Evolutionary conservation across 2,113 vertebrate species (phyloP).

Genomic region (Lota lota): DNA sequence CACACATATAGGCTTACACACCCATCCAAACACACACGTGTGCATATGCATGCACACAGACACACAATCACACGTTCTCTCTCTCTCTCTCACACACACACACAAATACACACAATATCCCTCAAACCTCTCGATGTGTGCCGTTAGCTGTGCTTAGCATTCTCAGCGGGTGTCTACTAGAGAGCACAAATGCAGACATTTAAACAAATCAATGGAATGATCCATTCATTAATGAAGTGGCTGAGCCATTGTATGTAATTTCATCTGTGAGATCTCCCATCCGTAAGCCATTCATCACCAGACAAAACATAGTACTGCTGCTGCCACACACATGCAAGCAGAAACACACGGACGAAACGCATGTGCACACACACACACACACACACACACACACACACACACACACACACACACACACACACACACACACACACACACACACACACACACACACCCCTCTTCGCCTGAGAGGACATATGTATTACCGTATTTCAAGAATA

Average conservation of each 20-base stretch:
- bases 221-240: constrained; percentile 33
- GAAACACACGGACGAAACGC: no score
- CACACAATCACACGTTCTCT: neutral
- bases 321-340: no score
- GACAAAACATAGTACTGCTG: no score
- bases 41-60: neutral
- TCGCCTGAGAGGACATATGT: no score
- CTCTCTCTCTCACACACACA: neutral
- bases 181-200: constrained; percentile 43
- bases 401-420: no score
- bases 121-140: constrained; percentile 11
- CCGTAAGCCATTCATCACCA: no score
- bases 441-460: no score
- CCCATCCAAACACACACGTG: neutral
- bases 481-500: no score
- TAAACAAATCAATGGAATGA: constrained; percentile 58
- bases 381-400: no score
- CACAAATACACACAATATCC: neutral
- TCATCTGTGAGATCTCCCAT: constrained; percentile 20
- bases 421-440: no score
- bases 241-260: constrained; percentile 11
- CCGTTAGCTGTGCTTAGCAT: constrained; percentile 35
- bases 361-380: no score
- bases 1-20: neutral
- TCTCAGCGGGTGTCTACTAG: constrained; percentile 32